A percentile compares a stretch with the other conserved stretches of the same genome.
These are phyloP conservation scores for Carettochelys insculpta DNA, from an alignment of 2,113 vertebrate genomes.

Conservation along the genomic window DNA sequence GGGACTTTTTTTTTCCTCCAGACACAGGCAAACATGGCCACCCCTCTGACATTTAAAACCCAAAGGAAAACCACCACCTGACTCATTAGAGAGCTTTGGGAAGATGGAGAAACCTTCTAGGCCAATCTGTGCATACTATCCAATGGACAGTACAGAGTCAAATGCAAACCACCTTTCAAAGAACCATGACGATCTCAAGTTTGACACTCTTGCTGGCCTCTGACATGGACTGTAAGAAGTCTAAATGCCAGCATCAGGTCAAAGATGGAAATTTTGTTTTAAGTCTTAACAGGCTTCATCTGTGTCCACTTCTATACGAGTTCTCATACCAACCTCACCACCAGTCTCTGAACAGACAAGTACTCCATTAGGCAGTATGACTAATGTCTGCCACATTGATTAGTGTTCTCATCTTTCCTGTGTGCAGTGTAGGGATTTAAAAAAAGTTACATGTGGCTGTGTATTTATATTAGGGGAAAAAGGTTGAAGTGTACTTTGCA, in stretches of 20 bases:
- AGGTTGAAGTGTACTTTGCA: not conserved
- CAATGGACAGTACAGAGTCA: accelerated
- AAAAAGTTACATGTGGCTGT: not conserved
- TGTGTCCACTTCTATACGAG: not conserved
- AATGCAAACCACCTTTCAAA: not conserved
- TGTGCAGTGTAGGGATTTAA: not conserved
- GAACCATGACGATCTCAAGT: not conserved
- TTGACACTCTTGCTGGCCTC: not conserved
- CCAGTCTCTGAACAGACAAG: not conserved
- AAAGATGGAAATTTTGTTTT: not conserved
- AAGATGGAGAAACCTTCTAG: not conserved
- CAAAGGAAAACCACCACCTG: not conserved
- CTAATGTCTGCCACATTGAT: not conserved
- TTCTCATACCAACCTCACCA: not conserved
- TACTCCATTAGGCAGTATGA: not conserved
- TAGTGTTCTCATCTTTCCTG: not conserved
- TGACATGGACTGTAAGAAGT: not conserved
- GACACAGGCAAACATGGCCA: too few relatives aligned
- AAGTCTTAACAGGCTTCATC: not conserved
- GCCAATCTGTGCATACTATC: not conserved
- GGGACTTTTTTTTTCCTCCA: too few relatives aligned
- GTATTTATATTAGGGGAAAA: not conserved
- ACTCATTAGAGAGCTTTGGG: not conserved
- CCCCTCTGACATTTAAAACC: too few relatives aligned
- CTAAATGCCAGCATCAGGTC: not conserved